A percentile compares a stretch with the other conserved stretches of the same genome.
Conservation (phyloP, 2,113 vertebrate genomes). For the Takifugu bimaculatus region DNA sequence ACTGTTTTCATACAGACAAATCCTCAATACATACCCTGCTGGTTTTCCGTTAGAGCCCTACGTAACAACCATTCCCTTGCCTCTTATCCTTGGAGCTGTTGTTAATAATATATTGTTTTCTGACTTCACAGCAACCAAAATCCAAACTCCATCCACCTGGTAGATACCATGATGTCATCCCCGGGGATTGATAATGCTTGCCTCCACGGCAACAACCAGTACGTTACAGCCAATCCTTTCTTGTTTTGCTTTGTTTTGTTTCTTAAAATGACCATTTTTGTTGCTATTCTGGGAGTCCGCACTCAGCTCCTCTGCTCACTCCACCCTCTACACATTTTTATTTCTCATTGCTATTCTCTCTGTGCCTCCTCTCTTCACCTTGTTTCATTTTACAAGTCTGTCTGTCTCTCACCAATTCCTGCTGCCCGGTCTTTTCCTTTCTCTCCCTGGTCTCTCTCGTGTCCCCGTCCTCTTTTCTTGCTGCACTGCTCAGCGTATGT, state of each 20-base stretch:
- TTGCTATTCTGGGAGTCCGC: background rate
- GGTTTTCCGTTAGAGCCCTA: background rate
- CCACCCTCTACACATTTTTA: constrained; percentile 4
- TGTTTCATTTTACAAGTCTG: constrained; percentile 35
- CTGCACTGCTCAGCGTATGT: constrained; percentile 32
- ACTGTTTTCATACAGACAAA: background rate
- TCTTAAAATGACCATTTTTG: background rate
- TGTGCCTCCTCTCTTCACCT: constrained; percentile 8
- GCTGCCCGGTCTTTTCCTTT: constrained; percentile 2
- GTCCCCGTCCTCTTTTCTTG: constrained; percentile 36
- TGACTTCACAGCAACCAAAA: constrained; percentile 79
- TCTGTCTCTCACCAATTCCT: constrained; percentile 8
- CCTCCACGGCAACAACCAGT: constrained; percentile 63
- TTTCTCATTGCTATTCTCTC: constrained; percentile 38
- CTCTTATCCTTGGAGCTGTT: background rate
- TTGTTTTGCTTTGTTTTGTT: constrained; percentile 1
- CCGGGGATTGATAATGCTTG: constrained; percentile 87
- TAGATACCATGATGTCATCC: constrained; percentile 81
- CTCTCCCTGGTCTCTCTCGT: constrained; percentile 13
- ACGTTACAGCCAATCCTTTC: constrained; percentile 42
- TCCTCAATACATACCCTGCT: background rate
- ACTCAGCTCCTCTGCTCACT: background rate
- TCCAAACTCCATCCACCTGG: constrained; percentile 71
- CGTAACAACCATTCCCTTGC: background rate
- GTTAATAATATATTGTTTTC: constrained; percentile 4